These are phyloP conservation scores for Oceanodroma leucorhoa DNA, from an alignment of 2,797 vertebrate species.

Conservation along the genomic window DNA sequence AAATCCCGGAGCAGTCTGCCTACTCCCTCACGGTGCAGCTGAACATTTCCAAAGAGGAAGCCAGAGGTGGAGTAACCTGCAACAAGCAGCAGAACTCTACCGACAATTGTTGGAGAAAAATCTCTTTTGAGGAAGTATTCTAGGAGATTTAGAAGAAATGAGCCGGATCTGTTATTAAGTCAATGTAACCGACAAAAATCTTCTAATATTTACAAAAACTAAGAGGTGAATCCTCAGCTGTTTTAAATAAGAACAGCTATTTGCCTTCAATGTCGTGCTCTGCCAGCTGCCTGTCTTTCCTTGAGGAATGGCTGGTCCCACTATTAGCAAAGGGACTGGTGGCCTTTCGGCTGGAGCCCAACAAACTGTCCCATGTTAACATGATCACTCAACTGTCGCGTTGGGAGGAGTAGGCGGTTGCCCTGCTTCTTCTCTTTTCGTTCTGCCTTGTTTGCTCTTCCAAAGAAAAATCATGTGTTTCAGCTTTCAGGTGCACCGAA, in stretches of 20 bases:
- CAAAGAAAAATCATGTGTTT: background rate
- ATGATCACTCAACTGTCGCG: accelerated
- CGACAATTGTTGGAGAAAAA: background rate
- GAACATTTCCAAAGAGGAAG: background rate
- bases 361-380: background rate
- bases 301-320: background rate
- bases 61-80: background rate
- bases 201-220: background rate
- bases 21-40: background rate
- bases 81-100: background rate
- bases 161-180: background rate
- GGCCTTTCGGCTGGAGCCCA: background rate
- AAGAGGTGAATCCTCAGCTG: background rate
- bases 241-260: background rate
- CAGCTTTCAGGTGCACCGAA: background rate
- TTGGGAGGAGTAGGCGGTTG: background rate
- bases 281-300: background rate
- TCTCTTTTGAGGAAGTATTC: background rate
- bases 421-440: background rate
- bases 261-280: accelerated
- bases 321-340: background rate
- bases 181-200: background rate
- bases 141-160: background rate
- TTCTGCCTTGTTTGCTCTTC: background rate
- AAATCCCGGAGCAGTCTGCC: background rate